Evolutionary conservation across 2,888 invertebrate genomes (phyloP), one percentile per base, ranked within the genome.

Genomic region (Prenolepis imparis): DNA sequence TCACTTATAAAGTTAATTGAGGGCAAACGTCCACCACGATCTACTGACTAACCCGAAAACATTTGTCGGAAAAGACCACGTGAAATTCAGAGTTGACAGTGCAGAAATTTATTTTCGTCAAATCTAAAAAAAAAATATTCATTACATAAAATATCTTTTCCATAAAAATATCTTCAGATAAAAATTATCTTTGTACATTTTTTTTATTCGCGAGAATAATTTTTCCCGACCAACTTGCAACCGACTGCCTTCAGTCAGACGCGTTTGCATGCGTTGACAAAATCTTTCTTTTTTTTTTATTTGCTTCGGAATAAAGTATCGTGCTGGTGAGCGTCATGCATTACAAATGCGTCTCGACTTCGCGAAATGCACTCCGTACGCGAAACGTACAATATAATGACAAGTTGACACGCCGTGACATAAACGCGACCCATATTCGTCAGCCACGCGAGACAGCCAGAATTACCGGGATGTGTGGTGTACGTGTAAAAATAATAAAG

Each of bases 1-100:
- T 94, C 94, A 94, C 94, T 94, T 94, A 94, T 94, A 90, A 93
- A 94, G 94, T 94, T 94, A 94, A 94, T 94, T 94, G 94, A 94
- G 94, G 94, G 94, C 94, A 94, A 94, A 94, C 94, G 94, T 94
- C 94, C 92, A 92, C 92, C 89, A 89, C 90, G 89, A 86, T 85
- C 87, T 94, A 94, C 93, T 94, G 93, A 90, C 94, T 92, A 90
- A 89, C 88, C 92, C 87, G 90, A 94, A 94, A 94, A 94, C 94
- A 94, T 94, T 84, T 18, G 83, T 77, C 52, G 63, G 70, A 73
- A 82, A 86, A 87, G 78, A 75, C 55, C 68, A 18, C 21, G 18
- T 63, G 75, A n/a, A 21, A 41, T 41, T 28, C 48, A 28, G n/a
- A n/a, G 15, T 52, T 11, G 68, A 28, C n/a, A 24, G n/a, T 21